These are phyloP conservation scores for Epistrophe eligans DNA, from an alignment of 2,888 invertebrate genomes.

Conservation along the genomic window DNA sequence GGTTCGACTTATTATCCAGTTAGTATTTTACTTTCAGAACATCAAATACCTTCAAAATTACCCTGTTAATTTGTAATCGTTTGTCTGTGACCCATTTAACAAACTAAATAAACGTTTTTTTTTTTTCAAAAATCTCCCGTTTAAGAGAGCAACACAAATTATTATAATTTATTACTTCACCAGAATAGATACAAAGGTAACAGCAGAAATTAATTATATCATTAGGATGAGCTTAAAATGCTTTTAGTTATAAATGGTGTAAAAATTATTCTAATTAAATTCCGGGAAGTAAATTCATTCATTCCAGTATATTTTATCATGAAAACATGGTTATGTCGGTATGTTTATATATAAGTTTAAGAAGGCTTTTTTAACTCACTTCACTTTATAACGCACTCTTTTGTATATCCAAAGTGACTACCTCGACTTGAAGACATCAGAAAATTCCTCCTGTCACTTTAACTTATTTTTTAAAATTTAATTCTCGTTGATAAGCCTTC, in stretches of 20 bases:
- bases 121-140: neutral
- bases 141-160: neutral
- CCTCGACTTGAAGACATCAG: neutral
- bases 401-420: neutral
- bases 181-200: neutral
- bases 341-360: neutral
- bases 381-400: neutral
- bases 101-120: neutral
- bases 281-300: neutral
- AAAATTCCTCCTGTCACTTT: slow-evolving; percentile 16
- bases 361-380: neutral
- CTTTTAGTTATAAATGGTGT: neutral
- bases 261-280: neutral
- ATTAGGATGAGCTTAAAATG: slow-evolving; percentile 22
- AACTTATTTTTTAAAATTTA: slow-evolving; percentile 1
- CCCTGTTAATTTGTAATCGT: neutral
- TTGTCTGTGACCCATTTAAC: neutral
- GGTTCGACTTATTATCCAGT: too few relatives aligned
- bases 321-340: neutral
- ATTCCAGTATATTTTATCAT: neutral
- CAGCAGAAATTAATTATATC: slow-evolving; percentile 8
- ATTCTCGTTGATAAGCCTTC: slow-evolving; percentile 29
- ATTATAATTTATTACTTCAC: neutral
- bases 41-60: neutral
- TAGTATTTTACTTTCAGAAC: neutral